Evolutionary conservation across 2,797 vertebrate genomes (phyloP), one percentile per base, ranked within the genome.

Genomic region (Sardinella longiceps): DNA sequence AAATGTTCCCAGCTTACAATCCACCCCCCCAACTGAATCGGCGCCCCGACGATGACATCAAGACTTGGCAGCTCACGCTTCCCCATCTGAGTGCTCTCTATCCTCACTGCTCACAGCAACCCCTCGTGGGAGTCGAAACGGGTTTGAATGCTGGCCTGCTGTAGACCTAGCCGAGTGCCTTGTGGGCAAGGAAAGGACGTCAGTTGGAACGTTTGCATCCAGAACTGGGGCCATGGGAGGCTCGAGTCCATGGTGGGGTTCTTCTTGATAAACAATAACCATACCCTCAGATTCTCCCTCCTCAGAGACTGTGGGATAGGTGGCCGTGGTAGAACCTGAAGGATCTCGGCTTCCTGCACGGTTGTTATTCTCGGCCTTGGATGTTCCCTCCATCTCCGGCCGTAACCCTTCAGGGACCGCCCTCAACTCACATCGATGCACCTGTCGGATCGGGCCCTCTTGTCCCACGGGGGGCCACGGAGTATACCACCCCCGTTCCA

Each of bases 141-240:
- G 56, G 28, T 85, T 85, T 0, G 81, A 82, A 43, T 85, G 85
- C 15, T 85, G 85, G 4, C 85, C 85, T 80, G 85, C 81, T 43
- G 81, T 85, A 0, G 81, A 20, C 25, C 81, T 74, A 25, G 6
- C 9, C 53, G 84, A 82, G 18, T 58, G 81, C 7, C 81, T 39
- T 20, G 18, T 0, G 18, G 84, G 58, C 9, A n/a, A 20, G 18
- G 4, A 5, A 10, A 45, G 37, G 1, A 46, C 53, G 10, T 28
- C 20, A 2, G 51, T 51, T 11, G 5, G 6, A 7, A 3, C 23
- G 1, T 81, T 50, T 1, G 33, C 48, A 81, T 12, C n/a, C 5
- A 11, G 5, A 7, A 14, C 2, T 23, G 4, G 45, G 5, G 3
- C 5, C 1, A 10, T 28, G 10, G n/a, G 28, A 14, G 39, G 12